A percentile compares a stretch with the other conserved stretches of the same genome.
These are phyloP conservation scores for Plusia festucae DNA, from an alignment of 2,888 invertebrate species.

Conservation along the genomic window DNA sequence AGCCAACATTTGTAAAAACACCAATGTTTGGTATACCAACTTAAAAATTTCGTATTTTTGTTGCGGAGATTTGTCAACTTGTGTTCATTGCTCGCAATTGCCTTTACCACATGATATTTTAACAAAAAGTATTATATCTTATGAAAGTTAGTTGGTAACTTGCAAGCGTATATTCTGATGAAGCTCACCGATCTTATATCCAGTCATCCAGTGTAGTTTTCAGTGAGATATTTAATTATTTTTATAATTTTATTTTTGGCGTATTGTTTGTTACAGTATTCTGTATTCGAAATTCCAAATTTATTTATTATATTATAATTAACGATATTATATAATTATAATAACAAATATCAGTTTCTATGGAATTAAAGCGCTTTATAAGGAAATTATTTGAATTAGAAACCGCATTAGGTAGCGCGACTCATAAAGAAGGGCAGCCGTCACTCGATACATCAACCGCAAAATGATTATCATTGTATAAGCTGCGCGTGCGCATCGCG, in stretches of 20 bases:
- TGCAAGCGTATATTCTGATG: constrained; percentile 29
- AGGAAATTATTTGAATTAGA: neutral
- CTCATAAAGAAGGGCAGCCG: neutral
- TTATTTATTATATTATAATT: constrained; percentile 48
- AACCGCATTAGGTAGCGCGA: neutral
- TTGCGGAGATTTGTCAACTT: neutral
- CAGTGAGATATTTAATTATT: constrained; percentile 55
- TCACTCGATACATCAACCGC: neutral
- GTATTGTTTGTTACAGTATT: constrained; percentile 56
- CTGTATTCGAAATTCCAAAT: constrained; percentile 52
- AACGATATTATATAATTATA: constrained; percentile 22
- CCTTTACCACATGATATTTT: constrained; percentile 14
- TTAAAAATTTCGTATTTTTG: neutral
- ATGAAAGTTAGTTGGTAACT: constrained; percentile 30
- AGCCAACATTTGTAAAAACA: constrained; percentile 16
- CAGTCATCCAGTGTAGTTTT: constrained; percentile 51
- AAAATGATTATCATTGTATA: neutral
- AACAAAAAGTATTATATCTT: constrained; percentile 46
- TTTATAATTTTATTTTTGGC: constrained; percentile 55
- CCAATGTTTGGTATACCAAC: neutral
- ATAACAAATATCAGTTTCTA: constrained; percentile 15
- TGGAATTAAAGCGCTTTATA: constrained; percentile 8
- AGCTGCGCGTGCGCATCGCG: neutral
- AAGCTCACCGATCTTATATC: constrained; percentile 17
- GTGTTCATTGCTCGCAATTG: constrained; percentile 3